Percentiles rank a stretch among this genome's conserved stretches.
These are phyloP conservation scores for Probosciger aterrimus DNA, from an alignment of 2,113 vertebrate genomes.

Conservation along the genomic window DNA sequence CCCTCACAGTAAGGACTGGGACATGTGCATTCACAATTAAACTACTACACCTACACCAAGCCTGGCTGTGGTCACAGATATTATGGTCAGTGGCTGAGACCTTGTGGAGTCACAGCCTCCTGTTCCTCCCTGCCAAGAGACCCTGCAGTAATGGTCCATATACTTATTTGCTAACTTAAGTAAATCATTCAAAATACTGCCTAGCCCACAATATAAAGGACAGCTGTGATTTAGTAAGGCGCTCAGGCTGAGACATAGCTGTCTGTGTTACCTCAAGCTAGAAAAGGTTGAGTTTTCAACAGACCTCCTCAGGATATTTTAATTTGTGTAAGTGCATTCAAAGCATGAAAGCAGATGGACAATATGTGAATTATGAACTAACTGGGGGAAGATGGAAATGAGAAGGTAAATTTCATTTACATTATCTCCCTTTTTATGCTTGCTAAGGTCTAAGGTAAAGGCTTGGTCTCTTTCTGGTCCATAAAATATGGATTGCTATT, in stretches of 20 bases:
- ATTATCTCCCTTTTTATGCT: slow-evolving; percentile 73
- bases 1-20: not conserved
- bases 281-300: slow-evolving; percentile 51
- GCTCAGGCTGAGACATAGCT: not conserved
- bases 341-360: slow-evolving; percentile 66
- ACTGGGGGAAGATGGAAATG: slow-evolving; percentile 67
- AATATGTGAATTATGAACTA: slow-evolving; percentile 71
- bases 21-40: not conserved
- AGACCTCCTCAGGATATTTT: slow-evolving; percentile 53
- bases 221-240: slow-evolving; percentile 37
- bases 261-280: slow-evolving; percentile 42
- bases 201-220: not conserved
- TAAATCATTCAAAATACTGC: slow-evolving; percentile 4
- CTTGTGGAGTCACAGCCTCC: not conserved
- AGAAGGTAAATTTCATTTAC: slow-evolving; percentile 74
- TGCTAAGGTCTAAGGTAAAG: slow-evolving; percentile 73
- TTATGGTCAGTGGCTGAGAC: not conserved
- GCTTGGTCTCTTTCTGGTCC: slow-evolving; percentile 74
- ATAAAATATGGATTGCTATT: slow-evolving; percentile 83
- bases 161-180: not conserved
- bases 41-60: not conserved
- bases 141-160: not conserved
- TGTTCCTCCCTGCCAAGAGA: not conserved
- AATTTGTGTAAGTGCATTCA: slow-evolving; percentile 60
- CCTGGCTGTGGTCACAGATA: not conserved